A percentile compares a stretch with the other conserved stretches of the same genome.
Conservation (phyloP, 2,113 vertebrate species). For the Gnathonemus echidnorhynchus region DNA sequence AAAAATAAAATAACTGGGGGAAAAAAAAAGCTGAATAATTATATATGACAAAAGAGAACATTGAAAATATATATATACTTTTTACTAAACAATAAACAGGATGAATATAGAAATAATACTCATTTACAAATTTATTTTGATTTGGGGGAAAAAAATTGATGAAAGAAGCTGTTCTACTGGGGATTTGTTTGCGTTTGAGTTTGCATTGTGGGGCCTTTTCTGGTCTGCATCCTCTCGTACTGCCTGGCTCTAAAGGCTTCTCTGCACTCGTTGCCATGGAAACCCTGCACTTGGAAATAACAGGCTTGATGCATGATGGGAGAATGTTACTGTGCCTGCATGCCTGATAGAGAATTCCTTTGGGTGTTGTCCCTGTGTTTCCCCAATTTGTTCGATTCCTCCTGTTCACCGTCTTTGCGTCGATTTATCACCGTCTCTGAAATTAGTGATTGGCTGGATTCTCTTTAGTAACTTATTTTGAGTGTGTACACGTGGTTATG, state of each 20-base stretch:
- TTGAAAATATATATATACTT: neutral
- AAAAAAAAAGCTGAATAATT: slow-evolving; percentile 43
- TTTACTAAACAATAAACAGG: slow-evolving; percentile 51
- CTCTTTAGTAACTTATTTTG: slow-evolving; percentile 42
- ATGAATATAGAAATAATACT: slow-evolving; percentile 54
- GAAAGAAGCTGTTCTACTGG: slow-evolving; percentile 69
- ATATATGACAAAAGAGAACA: slow-evolving; percentile 41
- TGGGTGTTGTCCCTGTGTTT: slow-evolving; percentile 45
- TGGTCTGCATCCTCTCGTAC: slow-evolving; percentile 93
- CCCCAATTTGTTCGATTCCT: slow-evolving; percentile 53
- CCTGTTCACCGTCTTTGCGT: slow-evolving; percentile 44
- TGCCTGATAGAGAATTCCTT: slow-evolving; percentile 61
- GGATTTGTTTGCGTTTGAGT: slow-evolving; percentile 69
- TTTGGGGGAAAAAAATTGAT: slow-evolving; percentile 51
- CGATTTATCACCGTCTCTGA: slow-evolving; percentile 34
- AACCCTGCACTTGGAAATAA: slow-evolving; percentile 77
- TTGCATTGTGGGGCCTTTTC: slow-evolving; percentile 96
- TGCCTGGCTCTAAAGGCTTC: slow-evolving; percentile 79
- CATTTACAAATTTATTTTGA: slow-evolving; percentile 41
- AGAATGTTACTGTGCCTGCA: slow-evolving; percentile 94
- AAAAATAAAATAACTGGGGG: slow-evolving; percentile 42
- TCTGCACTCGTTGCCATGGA: slow-evolving; percentile 90
- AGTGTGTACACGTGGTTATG: slow-evolving; percentile 38
- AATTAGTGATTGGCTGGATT: slow-evolving; percentile 52
- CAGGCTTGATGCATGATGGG: slow-evolving; percentile 87